phyloP scores from a whole-genome alignment of 2,888 invertebrate genomes.

The Hydropsyche betteni region DNA sequence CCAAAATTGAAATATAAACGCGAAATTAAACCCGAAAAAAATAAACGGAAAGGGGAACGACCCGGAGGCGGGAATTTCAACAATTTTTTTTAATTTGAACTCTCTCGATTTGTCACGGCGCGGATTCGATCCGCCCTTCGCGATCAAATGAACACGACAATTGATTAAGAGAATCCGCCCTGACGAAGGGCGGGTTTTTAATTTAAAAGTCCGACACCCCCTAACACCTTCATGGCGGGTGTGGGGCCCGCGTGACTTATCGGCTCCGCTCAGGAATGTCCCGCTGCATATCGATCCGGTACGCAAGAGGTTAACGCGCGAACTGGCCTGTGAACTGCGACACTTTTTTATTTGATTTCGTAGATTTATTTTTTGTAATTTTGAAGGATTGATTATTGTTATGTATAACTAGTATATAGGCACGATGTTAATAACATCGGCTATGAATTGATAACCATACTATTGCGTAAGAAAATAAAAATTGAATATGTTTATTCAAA shows the following conservation, averaged over 20 bases:
- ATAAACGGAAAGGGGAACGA: slow-evolving; percentile 11
- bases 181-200: slow-evolving; percentile 41
- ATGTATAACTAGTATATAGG: no score
- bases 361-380: no score
- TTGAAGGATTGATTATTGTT: no score
- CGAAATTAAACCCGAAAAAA: slow-evolving; percentile 11
- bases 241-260: slow-evolving; percentile 31
- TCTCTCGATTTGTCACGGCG: slow-evolving; percentile 40
- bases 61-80: slow-evolving; percentile 35
- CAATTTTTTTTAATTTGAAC: slow-evolving; percentile 42
- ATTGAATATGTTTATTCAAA: no score
- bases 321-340: no score
- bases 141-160: slow-evolving; percentile 41
- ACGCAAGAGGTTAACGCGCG: slow-evolving; percentile 15
- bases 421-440: no score
- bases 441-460: no score
- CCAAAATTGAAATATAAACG: slow-evolving; percentile 9
- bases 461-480: no score
- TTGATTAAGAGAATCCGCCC: slow-evolving; percentile 39
- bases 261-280: slow-evolving; percentile 34
- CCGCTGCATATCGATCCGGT: slow-evolving; percentile 27
- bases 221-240: not conserved
- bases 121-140: slow-evolving; percentile 38
- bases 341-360: no score
- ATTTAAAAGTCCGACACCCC: slow-evolving; percentile 44